Conservation (phyloP, 1,140 invertebrate species). For the Ylistrum balloti region DNA sequence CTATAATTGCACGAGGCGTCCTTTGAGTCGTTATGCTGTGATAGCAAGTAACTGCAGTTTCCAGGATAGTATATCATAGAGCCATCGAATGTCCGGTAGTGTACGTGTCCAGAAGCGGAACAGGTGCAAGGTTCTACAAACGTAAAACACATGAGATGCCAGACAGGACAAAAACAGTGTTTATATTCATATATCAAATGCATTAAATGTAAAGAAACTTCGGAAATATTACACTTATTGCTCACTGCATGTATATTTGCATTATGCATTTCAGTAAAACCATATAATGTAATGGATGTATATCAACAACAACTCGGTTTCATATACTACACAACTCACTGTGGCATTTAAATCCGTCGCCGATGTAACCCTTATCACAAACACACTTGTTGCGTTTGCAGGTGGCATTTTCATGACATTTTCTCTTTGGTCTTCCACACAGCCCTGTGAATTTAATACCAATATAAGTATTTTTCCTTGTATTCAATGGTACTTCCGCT, state of each 20-base stretch:
- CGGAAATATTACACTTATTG: too few relatives aligned
- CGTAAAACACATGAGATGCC: not conserved
- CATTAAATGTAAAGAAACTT: too few relatives aligned
- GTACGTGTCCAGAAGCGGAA: constrained; percentile 94
- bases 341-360: constrained; percentile 42
- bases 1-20: constrained; percentile 88
- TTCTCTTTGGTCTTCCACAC: not conserved
- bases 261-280: too few relatives aligned
- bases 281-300: too few relatives aligned
- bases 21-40: constrained; percentile 75
- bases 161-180: too few relatives aligned
- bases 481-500: too few relatives aligned
- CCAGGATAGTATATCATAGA: constrained; percentile 93
- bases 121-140: constrained; percentile 90
- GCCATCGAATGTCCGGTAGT: constrained; percentile 95
- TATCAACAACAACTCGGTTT: too few relatives aligned
- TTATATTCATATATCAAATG: too few relatives aligned
- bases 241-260: too few relatives aligned
- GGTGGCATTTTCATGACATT: not conserved
- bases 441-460: not conserved
- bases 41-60: constrained; percentile 66
- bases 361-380: constrained; percentile 45
- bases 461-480: not conserved
- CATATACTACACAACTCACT: too few relatives aligned
- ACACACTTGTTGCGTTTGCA: constrained; percentile 41